Evolutionary conservation across 2,888 invertebrate genomes (phyloP), one percentile per base, ranked within the genome.

Genomic region (Caenorhabditis auriculariae): DNA sequence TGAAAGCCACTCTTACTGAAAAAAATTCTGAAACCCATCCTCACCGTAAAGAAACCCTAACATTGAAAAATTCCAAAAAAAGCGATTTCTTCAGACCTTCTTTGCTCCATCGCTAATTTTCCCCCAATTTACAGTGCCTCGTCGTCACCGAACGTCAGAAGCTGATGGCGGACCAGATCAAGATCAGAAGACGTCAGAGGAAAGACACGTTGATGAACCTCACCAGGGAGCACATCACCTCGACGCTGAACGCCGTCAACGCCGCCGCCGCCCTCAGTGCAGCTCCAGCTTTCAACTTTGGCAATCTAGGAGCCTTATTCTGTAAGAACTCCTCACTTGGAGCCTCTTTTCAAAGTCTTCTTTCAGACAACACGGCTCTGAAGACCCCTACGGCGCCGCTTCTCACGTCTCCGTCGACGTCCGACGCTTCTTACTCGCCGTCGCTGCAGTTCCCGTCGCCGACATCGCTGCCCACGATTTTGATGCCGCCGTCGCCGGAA

Each of bases 161-260:
- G 54, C 57, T 78, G 50, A 78, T 78, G 78, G 78, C 78, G 7
- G 76, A 80, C 39, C 78, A 78, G 57, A 80, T 78, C 59, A 80
- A 80, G 55, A 75, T 75, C 29, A 67, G 78, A 19, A 66, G 78
- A 15, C 65, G 77, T 17, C 78, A 78, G 50, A 50, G 76, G 43
- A 78, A 78, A 55, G 75, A 77, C 54, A 73, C 72, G 9, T 23
- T 75, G 41, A 72, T 77, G 75, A 75, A 73, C 54, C 58, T 76
- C 53, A 73, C 71, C 3, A 61, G 74, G 49, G 73, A 77, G 47
- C 70, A 69, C 46, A 60, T 75, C 28, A 68, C 70, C 23, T 58
- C 63, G 1, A 65, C 68, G 9, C 49, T 74, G 21, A 71, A 71
- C 43, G 66, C 63, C 15, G n/a, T n/a, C n/a, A 71, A 71, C 43